Conservation (phyloP, 2,113 vertebrate genomes). For the Rousettus leschenaultii region DNA sequence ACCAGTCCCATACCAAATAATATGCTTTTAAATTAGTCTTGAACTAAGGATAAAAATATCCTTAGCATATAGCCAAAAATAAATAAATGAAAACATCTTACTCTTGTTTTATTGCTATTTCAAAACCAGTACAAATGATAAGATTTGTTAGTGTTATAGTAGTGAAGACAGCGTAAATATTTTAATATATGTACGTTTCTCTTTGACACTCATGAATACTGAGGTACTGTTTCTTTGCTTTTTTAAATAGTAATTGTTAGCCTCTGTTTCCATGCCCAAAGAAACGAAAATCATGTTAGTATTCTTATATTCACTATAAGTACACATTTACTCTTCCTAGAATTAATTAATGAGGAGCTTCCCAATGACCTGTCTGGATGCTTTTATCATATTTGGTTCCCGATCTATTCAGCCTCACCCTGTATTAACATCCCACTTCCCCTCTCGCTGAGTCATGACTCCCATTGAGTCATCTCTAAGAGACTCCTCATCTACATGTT, state of each 20-base stretch:
- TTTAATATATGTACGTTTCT: background rate
- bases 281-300: background rate
- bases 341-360: background rate
- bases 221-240: background rate
- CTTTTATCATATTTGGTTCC: background rate
- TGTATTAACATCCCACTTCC: background rate
- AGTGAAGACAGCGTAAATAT: background rate
- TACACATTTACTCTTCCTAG: background rate
- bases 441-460: background rate
- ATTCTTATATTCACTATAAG: background rate
- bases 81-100: constrained; percentile 26
- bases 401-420: background rate
- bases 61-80: background rate
- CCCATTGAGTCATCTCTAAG: background rate
- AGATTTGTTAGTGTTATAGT: background rate
- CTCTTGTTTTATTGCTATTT: background rate
- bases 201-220: background rate
- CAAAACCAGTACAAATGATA: background rate
- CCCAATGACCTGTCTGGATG: background rate
- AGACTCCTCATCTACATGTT: background rate
- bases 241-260: background rate
- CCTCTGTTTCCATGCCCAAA: background rate
- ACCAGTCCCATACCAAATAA: constrained; percentile 5
- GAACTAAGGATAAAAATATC: constrained; percentile 39
- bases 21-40: constrained; percentile 34